Conservation (phyloP, 2,888 invertebrate genomes). For the Leptinotarsa juncta region DNA sequence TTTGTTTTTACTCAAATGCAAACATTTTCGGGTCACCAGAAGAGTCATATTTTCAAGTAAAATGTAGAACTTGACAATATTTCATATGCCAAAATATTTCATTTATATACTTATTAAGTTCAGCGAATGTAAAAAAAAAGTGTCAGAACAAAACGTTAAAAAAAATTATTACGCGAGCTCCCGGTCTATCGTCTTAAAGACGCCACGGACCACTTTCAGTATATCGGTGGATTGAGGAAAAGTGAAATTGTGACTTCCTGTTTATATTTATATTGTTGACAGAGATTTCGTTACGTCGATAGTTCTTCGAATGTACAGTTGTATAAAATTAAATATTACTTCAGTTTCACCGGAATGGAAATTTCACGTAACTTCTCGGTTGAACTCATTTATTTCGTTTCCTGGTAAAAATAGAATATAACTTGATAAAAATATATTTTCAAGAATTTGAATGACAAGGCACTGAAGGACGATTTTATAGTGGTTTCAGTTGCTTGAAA, state of each 20-base stretch:
- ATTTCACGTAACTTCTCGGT: not conserved
- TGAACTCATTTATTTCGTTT: constrained; percentile 1
- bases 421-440: not conserved
- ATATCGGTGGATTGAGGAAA: constrained; percentile 37
- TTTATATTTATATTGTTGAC: constrained; percentile 29
- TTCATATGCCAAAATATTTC: too few species aligned
- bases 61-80: too few species aligned
- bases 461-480: not conserved
- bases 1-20: too few species aligned
- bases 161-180: not conserved
- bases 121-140: not conserved
- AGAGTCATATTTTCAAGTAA: too few species aligned
- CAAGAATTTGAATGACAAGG: not conserved
- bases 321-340: constrained; percentile 13
- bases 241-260: constrained; percentile 42
- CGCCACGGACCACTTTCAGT: constrained; percentile 31
- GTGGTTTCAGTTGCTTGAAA: not conserved
- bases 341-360: not conserved
- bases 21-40: too few species aligned
- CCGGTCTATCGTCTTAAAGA: constrained; percentile 4
- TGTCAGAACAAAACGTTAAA: not conserved
- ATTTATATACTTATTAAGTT: too few species aligned
- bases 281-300: constrained; percentile 27
- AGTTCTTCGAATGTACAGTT: constrained; percentile 27
- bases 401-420: not conserved